These are phyloP conservation scores for Centropus bengalensis DNA, from an alignment of 2,113 vertebrate genomes.

Conservation along the genomic window DNA sequence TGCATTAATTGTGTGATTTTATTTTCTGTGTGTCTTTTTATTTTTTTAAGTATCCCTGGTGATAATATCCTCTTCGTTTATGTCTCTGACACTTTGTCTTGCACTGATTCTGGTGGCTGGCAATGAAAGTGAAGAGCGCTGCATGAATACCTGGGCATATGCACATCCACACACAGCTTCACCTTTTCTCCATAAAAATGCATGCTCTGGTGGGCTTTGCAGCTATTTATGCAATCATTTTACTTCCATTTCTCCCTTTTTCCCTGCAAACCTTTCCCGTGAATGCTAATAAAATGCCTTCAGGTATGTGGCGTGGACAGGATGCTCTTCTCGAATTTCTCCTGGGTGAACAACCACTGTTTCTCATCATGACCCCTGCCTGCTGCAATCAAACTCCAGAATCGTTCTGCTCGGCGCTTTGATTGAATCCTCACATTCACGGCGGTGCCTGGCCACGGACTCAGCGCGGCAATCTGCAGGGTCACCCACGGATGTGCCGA, in stretches of 20 bases:
- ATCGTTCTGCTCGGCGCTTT: neutral
- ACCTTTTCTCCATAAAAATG: neutral
- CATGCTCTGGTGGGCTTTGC: neutral
- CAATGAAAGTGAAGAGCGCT: neutral
- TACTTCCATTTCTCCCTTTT: neutral
- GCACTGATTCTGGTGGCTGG: neutral
- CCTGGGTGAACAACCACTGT: neutral
- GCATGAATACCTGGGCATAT: neutral
- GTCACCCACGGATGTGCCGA: neutral
- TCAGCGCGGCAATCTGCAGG: neutral
- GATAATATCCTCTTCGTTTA: neutral
- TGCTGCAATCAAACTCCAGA: constrained; percentile 34
- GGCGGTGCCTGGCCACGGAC: neutral
- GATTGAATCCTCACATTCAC: neutral
- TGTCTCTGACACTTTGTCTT: neutral
- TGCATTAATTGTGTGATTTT: neutral
- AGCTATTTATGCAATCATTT: neutral
- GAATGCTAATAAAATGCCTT: neutral
- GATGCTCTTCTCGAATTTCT: neutral
- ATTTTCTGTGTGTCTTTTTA: neutral
- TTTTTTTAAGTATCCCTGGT: neutral
- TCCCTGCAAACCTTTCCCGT: neutral
- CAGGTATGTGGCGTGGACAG: neutral
- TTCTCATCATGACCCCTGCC: constrained; percentile 17
- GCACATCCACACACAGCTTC: neutral